Evolutionary conservation across 2,797 vertebrate species (phyloP).

Genomic region (Silurus lanzhouensis): DNA sequence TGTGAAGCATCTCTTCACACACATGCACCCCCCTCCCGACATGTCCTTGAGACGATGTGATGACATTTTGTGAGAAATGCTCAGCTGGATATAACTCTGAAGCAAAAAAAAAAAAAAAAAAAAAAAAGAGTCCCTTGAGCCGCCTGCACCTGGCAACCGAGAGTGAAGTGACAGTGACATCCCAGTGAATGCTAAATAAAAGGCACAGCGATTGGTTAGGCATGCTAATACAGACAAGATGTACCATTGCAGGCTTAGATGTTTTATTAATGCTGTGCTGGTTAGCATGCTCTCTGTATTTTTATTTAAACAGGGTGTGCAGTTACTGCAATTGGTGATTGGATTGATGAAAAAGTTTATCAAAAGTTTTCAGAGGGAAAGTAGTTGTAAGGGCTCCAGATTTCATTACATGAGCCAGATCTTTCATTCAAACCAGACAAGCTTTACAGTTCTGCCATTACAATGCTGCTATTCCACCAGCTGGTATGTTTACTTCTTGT

Average conservation of each 20-base stretch:
- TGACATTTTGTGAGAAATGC: conserved; percentile 32
- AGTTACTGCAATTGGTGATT: neutral
- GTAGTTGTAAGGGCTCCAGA: neutral
- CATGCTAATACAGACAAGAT: conserved; percentile 21
- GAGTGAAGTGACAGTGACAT: conserved; percentile 18
- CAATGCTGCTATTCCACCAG: no score
- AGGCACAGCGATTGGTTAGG: conserved; percentile 52
- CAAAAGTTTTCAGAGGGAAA: neutral
- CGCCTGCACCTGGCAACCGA: conserved; percentile 16
- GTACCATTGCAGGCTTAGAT: neutral
- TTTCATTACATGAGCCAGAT: neutral
- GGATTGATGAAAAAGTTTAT: neutral
- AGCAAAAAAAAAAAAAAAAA: neutral
- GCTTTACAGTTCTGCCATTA: neutral
- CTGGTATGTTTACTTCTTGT: no score
- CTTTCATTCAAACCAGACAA: neutral
- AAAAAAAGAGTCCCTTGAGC: conserved; percentile 12
- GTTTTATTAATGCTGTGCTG: conserved; percentile 25
- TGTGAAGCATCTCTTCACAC: neutral
- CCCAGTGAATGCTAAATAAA: conserved; percentile 46
- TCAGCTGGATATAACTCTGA: conserved; percentile 21
- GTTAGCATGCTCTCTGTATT: neutral
- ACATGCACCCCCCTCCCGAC: neutral
- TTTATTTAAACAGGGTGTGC: neutral
- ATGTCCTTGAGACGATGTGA: conserved; percentile 11